phyloP scores from a whole-genome alignment of 1,140 invertebrate genomes.

The Apis mellifera region DNA sequence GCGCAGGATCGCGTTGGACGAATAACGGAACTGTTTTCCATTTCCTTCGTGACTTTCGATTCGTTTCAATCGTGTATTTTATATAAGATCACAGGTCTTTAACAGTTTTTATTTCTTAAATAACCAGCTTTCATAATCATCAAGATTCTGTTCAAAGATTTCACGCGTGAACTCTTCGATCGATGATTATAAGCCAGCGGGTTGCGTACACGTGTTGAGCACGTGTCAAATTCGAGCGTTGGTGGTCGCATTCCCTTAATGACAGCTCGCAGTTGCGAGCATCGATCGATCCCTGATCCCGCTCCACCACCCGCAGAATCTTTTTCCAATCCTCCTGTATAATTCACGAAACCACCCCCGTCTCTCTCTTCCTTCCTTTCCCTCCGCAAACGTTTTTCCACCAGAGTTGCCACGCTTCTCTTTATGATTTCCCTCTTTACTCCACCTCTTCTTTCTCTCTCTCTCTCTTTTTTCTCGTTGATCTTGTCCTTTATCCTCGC shows the following conservation, averaged over 20 bases:
- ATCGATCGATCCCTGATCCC: slow-evolving; percentile 27
- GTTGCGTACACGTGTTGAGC: background rate
- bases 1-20: too few species aligned
- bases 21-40: too few species aligned
- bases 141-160: too few species aligned
- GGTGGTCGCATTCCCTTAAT: slow-evolving; percentile 60
- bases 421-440: slow-evolving; percentile 27
- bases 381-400: slow-evolving; percentile 36
- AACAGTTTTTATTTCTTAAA: too few species aligned
- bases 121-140: too few species aligned
- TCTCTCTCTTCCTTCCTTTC: slow-evolving; percentile 32
- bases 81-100: too few species aligned
- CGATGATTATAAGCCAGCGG: slow-evolving; percentile 15
- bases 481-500: slow-evolving; percentile 12
- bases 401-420: slow-evolving; percentile 26
- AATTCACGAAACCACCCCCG: slow-evolving; percentile 52
- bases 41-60: too few species aligned
- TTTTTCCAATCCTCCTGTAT: slow-evolving; percentile 41
- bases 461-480: background rate
- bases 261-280: slow-evolving; percentile 62
- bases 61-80: too few species aligned
- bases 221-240: slow-evolving; percentile 13
- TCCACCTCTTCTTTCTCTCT: background rate
- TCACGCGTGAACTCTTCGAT: too few species aligned
- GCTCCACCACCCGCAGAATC: background rate